A percentile compares a stretch with the other conserved stretches of the same genome.
These are phyloP conservation scores for Germaria angustata DNA, from an alignment of 2,888 invertebrate species.

Conservation along the genomic window DNA sequence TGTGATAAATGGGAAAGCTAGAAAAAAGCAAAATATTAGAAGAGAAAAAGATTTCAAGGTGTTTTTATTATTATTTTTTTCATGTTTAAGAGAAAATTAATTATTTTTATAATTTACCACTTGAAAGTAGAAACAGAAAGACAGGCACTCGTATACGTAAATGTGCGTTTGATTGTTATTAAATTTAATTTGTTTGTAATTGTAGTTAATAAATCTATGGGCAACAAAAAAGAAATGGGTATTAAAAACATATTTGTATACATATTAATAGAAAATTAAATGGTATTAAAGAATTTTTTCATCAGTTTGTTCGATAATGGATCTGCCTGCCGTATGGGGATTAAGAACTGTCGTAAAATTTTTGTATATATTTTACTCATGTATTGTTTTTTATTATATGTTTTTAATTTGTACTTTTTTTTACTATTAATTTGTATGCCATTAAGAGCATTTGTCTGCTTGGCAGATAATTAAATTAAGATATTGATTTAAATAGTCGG, in stretches of 20 bases:
- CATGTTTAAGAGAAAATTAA: background rate
- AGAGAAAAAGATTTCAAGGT: background rate
- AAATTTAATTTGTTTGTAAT: slow-evolving; percentile 39
- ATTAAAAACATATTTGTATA: slow-evolving; percentile 16
- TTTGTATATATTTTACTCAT: no score
- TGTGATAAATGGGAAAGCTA: slow-evolving; percentile 36
- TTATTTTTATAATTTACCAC: background rate
- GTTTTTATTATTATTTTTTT: background rate
- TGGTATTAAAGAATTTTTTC: slow-evolving; percentile 26
- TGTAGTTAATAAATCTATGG: background rate
- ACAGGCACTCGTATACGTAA: background rate
- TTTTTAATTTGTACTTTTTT: background rate
- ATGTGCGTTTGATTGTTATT: background rate
- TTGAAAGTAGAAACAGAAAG: background rate
- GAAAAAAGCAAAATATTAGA: background rate
- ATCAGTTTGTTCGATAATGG: slow-evolving; percentile 25
- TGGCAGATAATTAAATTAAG: background rate
- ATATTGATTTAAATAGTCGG: no score
- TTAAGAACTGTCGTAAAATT: slow-evolving; percentile 34
- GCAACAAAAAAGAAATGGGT: background rate
- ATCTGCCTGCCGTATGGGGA: background rate
- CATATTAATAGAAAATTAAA: slow-evolving; percentile 55
- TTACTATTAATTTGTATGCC: background rate
- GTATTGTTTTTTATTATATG: background rate
- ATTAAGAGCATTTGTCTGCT: background rate